Evolutionary conservation across 2,888 invertebrate genomes (phyloP).

Genomic region (Lycia hirtaria): DNA sequence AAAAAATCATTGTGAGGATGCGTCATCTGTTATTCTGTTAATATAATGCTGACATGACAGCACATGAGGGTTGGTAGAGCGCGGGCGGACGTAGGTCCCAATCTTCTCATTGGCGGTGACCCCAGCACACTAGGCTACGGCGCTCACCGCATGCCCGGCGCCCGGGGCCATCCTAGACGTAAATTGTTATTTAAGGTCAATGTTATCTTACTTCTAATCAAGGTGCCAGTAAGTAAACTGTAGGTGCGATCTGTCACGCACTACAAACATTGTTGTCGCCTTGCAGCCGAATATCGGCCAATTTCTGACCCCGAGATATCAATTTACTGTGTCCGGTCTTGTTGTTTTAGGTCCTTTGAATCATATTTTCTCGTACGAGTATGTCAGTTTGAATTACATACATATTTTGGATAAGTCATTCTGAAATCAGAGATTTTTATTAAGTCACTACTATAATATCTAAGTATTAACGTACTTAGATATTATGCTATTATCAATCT

Average conservation of each 20-base stretch:
- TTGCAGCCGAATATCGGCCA: neutral
- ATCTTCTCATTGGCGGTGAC: constrained; percentile 75
- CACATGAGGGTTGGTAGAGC: constrained; percentile 35
- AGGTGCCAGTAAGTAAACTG: constrained; percentile 15
- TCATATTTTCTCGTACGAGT: too few relatives aligned
- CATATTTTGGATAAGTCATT: neutral
- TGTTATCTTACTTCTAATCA: constrained; percentile 49
- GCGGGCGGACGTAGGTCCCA: constrained; percentile 68
- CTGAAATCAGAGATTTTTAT: neutral
- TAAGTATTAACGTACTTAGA: too few relatives aligned
- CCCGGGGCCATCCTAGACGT: constrained; percentile 66
- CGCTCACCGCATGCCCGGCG: constrained; percentile 28
- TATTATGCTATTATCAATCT: too few relatives aligned
- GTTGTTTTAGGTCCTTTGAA: neutral
- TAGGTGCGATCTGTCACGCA: constrained; percentile 8
- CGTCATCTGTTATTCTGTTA: constrained; percentile 38
- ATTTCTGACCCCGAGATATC: too few relatives aligned
- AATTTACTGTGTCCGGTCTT: too few relatives aligned
- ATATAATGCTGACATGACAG: constrained; percentile 22
- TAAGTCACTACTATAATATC: too few relatives aligned
- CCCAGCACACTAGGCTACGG: constrained; percentile 49
- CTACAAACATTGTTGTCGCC: neutral
- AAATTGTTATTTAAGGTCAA: constrained; percentile 77
- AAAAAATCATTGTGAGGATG: constrained; percentile 37
- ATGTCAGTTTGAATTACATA: too few relatives aligned